These are phyloP conservation scores for Alethe castanea DNA, from an alignment of 2,113 vertebrate species.

Conservation along the genomic window DNA sequence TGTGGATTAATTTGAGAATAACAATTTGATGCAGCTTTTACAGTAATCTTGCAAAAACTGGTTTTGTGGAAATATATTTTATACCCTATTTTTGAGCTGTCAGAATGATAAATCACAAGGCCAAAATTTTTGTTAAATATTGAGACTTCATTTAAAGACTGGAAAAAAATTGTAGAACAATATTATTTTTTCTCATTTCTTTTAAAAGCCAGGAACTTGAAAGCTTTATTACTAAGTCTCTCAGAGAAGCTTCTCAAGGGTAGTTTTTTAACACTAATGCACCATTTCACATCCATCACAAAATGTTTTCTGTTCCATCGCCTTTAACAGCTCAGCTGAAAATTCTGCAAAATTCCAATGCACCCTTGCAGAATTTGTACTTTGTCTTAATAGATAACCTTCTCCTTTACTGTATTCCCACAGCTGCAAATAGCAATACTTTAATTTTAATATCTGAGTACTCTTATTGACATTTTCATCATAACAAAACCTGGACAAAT, in stretches of 20 bases:
- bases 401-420: neutral
- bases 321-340: neutral
- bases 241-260: neutral
- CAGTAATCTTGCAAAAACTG: neutral
- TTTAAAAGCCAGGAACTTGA: neutral
- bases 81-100: neutral
- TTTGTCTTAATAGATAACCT: neutral
- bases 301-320: neutral
- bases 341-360: neutral
- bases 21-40: neutral
- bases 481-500: neutral
- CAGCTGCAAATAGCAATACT: neutral
- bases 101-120: neutral
- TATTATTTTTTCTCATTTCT: neutral
- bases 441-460: neutral
- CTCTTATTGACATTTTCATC: neutral
- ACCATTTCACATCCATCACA: neutral
- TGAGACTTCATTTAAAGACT: neutral
- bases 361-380: neutral
- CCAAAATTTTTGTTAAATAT: neutral
- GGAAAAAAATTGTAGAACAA: neutral
- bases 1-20: neutral
- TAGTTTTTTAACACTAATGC: neutral
- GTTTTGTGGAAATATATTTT: neutral
- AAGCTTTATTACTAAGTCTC: neutral